These are phyloP conservation scores for Illadopsis cleaveri DNA, from an alignment of 2,113 vertebrate species.

Conservation along the genomic window DNA sequence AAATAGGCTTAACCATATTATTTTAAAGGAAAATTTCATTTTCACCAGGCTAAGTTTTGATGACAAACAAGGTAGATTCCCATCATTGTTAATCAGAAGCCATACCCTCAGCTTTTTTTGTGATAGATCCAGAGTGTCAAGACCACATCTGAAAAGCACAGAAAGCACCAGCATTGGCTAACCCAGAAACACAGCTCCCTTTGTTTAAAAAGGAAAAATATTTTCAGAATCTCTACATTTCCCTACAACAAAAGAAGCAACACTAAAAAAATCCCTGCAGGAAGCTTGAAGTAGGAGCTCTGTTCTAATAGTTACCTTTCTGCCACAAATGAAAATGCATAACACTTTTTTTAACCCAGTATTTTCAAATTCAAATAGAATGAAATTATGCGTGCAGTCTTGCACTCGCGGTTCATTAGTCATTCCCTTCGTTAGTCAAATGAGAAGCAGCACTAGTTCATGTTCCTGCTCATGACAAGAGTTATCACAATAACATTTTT, in stretches of 20 bases:
- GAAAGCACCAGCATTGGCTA: not conserved
- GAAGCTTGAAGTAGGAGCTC: not conserved
- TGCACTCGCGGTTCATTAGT: not conserved
- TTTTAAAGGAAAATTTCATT: not conserved
- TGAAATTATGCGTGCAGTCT: not conserved
- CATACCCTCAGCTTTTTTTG: not conserved
- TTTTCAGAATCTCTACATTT: not conserved
- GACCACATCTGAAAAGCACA: not conserved
- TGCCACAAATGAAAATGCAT: not conserved
- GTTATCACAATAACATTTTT: not conserved
- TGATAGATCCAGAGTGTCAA: not conserved
- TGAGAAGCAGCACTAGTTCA: not conserved
- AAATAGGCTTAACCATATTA: not conserved
- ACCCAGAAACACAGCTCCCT: not conserved
- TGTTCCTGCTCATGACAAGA: not conserved
- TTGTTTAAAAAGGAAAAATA: not conserved
- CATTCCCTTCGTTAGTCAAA: not conserved
- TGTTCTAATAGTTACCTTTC: not conserved
- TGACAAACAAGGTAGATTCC: not conserved
- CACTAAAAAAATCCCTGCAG: not conserved
- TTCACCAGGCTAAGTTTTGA: not conserved
- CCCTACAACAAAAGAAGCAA: not conserved
- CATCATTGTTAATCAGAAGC: not conserved
- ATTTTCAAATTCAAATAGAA: conserved; percentile 15
- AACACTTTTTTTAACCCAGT: not conserved